Conservation (phyloP, 2,797 vertebrate genomes). For the Diglossa cyanea region DNA sequence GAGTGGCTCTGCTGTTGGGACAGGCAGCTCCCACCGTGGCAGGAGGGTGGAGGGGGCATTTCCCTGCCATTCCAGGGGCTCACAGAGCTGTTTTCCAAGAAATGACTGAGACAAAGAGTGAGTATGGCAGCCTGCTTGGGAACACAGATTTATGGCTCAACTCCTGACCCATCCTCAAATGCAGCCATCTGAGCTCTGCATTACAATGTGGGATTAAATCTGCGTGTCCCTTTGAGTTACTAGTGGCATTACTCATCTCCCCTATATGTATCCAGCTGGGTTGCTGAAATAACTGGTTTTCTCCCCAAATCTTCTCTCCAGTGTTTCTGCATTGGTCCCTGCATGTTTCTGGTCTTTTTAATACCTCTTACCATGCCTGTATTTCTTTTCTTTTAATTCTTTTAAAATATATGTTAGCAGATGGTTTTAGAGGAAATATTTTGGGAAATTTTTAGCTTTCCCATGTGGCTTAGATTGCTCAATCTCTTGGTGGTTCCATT, state of each 20-base stretch:
- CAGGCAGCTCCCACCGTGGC: rapidly evolving
- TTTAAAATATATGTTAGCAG: background rate
- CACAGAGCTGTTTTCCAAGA: background rate
- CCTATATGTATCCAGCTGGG: background rate
- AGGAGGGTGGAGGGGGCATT: background rate
- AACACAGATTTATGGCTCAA: background rate
- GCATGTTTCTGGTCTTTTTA: background rate
- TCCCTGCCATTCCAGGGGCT: rapidly evolving
- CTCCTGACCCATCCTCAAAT: slow-evolving; percentile 29
- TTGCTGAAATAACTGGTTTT: background rate
- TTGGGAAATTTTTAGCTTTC: background rate
- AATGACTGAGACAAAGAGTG: background rate
- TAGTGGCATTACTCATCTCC: background rate
- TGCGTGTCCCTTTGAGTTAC: background rate
- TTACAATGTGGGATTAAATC: slow-evolving; percentile 7
- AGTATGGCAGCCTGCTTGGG: background rate
- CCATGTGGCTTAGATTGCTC: background rate
- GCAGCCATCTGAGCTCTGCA: background rate
- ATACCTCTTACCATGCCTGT: background rate
- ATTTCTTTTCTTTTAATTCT: background rate
- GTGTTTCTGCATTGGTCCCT: background rate
- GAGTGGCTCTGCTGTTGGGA: rapidly evolving
- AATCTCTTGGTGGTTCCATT: background rate
- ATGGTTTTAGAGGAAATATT: slow-evolving; percentile 9
- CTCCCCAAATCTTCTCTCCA: background rate